Evolutionary conservation across 2,113 vertebrate genomes (phyloP).

Genomic region (Leuciscus idus): DNA sequence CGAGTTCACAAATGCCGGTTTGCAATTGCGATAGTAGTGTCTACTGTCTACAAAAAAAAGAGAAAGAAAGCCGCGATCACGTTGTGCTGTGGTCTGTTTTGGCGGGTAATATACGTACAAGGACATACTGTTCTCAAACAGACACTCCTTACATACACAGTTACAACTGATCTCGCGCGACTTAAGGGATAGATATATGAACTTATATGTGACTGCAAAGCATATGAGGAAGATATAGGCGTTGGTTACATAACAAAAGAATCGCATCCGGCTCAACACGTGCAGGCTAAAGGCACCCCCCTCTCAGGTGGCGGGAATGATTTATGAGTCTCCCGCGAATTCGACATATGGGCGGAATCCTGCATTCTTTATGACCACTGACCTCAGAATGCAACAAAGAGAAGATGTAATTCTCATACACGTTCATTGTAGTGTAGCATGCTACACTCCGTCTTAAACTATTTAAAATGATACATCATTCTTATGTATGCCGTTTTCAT

Average conservation of each 20-base stretch:
- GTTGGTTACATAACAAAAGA: conserved; percentile 47
- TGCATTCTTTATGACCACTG: not conserved
- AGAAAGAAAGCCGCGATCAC: not conserved
- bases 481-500: not conserved
- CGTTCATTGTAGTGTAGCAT: not conserved
- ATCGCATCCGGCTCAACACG: conserved; percentile 60
- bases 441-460: not conserved
- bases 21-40: not conserved
- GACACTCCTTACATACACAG: not conserved
- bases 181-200: not conserved
- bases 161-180: not conserved
- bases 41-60: not conserved
- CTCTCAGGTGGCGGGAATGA: conserved; percentile 17
- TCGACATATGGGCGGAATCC: conserved; percentile 24
- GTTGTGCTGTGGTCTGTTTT: conserved; percentile 37
- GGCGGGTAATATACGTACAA: conserved; percentile 26
- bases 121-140: conserved; percentile 26
- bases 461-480: not conserved
- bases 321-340: conserved; percentile 29
- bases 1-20: conserved; percentile 64
- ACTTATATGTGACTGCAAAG: not conserved
- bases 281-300: conserved; percentile 52
- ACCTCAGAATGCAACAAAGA: conserved; percentile 22
- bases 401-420: not conserved
- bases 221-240: not conserved